A percentile compares a stretch with the other conserved stretches of the same genome.
phyloP scores from a whole-genome alignment of 2,113 vertebrate species.

The Delphinus delphis region DNA sequence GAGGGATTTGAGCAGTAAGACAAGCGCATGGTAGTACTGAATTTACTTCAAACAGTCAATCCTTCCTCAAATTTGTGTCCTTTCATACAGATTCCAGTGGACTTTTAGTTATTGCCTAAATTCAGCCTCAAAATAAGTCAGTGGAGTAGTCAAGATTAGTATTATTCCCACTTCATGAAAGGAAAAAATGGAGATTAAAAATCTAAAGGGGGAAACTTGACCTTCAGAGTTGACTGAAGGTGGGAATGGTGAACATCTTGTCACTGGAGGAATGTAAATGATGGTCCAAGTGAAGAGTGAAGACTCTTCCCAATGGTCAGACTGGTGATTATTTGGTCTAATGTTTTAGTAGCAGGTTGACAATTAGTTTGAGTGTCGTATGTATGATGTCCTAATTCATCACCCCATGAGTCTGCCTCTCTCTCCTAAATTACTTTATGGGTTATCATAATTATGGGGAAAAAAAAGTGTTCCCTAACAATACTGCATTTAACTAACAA shows the following conservation, averaged over 20 bases:
- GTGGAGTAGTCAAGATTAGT: not conserved
- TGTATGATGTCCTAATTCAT: not conserved
- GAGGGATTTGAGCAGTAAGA: not conserved
- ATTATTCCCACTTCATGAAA: not conserved
- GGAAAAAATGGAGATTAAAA: not conserved
- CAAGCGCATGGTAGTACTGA: not conserved
- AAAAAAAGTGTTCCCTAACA: not conserved
- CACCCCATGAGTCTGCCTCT: not conserved
- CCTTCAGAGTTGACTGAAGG: not conserved
- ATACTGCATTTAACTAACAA: not conserved
- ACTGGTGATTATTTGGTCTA: no score
- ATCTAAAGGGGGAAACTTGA: not conserved
- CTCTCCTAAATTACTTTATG: not conserved
- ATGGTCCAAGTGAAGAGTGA: not conserved
- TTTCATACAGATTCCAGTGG: not conserved
- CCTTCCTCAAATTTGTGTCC: not conserved
- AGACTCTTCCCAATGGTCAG: not conserved
- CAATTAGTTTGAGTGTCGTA: not conserved
- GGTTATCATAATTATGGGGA: not conserved
- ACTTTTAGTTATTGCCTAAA: not conserved
- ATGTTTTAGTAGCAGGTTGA: not conserved
- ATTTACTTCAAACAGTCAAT: not conserved
- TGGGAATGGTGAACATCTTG: not conserved
- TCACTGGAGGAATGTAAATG: no score
- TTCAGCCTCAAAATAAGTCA: not conserved